A percentile compares a stretch with the other conserved stretches of the same genome.
phyloP scores from a whole-genome alignment of 2,888 invertebrate species.

The Drosophila setosimentum region DNA sequence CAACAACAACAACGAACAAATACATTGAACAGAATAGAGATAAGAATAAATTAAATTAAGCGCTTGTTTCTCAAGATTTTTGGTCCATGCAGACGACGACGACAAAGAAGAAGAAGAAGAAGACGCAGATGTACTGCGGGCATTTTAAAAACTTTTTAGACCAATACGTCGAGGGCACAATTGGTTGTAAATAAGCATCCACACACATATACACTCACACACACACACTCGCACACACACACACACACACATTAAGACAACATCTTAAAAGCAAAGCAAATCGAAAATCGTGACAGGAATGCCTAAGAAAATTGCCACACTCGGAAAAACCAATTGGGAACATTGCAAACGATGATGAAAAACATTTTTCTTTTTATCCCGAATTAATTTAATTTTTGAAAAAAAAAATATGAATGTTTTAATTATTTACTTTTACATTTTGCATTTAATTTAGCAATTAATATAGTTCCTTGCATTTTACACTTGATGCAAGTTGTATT shows the following conservation, averaged over 20 bases:
- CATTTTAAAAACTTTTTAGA: constrained; percentile 68
- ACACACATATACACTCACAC: constrained; percentile 23
- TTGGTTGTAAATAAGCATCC: constrained; percentile 70
- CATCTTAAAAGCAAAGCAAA: constrained; percentile 71
- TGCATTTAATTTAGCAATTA: neutral
- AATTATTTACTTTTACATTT: neutral
- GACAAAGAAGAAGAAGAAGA: constrained; percentile 7
- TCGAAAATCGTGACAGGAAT: constrained; percentile 77
- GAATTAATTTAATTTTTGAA: neutral
- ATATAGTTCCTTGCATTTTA: neutral
- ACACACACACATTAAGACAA: constrained; percentile 13
- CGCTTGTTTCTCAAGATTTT: constrained; percentile 73
- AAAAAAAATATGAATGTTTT: neutral
- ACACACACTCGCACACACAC: constrained; percentile 11
- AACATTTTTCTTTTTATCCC: neutral
- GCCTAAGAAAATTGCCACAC: constrained; percentile 38
- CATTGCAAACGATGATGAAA: neutral
- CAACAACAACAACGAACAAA: constrained; percentile 21
- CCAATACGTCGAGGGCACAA: constrained; percentile 61
- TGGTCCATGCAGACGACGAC: constrained; percentile 8
- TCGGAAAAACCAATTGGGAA: neutral
- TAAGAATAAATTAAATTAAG: constrained; percentile 78
- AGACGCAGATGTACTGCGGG: constrained; percentile 52
- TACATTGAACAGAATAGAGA: constrained; percentile 52
- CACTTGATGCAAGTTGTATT: neutral